Base-by-base conservation (phyloP, 2,888 invertebrate species). In the Plebejus melissa region DNA sequence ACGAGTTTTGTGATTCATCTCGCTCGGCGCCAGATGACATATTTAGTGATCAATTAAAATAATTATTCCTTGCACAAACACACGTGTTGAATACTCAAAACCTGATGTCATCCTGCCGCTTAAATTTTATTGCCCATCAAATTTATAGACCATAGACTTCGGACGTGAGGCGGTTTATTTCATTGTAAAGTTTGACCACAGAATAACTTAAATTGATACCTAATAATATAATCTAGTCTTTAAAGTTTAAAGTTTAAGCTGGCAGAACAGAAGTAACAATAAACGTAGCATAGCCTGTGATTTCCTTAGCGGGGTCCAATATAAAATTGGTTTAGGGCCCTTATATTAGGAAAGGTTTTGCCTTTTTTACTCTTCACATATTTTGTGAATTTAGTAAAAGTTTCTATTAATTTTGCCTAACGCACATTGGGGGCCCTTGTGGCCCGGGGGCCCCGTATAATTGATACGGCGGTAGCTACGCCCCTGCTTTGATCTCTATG, bases 21-120 rank as follows among this genome's bases (percentile, higher is more conserved):
- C 36, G 65, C 32, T 72, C 50, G 72, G 72, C 72, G 54, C 72
- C 72, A 32, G 72, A 46, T 50, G 54, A 72, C 50, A 72, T 72
- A 72, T 72, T 72, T 72, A 32, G 72, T 72, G 54, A 13, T 13
- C 46, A 46, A 72, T 72, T 72, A 72, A 72, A 54, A 72, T 54
- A 72, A 71, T 71, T 46, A 71, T 54, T 72, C 72, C 50, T 32
- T 32, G 50, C 32, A 72, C 72, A 72, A 13, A 28, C 41, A 71
- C 72, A 72, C 72, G 72, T 72, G 50, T 46, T 71, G 71, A 71
- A 71, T 71, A 46, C 28, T 50, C 46, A 70, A 71, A 50, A 50
- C 41, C 22, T 41, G 72, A 72, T 72, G 72, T 72, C 50, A 71
- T 71, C 71, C 50, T 13, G 22, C 13, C 46, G 71, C 41, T 11